Conservation (phyloP, 2,888 invertebrate species). For the Nomada fabriciana region DNA sequence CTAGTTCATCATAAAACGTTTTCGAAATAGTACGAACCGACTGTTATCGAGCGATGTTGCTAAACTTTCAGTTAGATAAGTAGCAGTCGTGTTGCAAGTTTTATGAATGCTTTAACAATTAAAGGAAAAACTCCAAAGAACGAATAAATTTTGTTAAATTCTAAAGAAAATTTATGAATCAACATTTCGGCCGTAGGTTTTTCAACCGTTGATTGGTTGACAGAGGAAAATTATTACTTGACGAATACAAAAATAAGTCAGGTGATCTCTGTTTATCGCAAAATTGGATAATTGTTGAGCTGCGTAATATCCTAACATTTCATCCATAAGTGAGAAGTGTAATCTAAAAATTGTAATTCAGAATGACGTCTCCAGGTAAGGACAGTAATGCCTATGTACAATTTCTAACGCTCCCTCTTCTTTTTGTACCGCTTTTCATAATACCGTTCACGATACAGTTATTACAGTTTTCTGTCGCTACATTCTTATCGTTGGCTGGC, state of each 20-base stretch:
- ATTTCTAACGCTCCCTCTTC: conserved; percentile 6
- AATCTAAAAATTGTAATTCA: not conserved
- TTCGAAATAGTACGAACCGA: conserved; percentile 10
- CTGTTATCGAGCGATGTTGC: conserved; percentile 19
- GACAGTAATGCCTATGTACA: not conserved
- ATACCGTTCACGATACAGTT: conserved; percentile 63
- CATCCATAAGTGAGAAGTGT: not conserved
- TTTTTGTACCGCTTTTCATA: not conserved
- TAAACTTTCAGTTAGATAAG: conserved; percentile 13
- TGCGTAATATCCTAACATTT: not conserved
- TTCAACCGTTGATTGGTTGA: not conserved
- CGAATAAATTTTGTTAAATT: not conserved
- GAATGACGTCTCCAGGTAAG: conserved; percentile 54
- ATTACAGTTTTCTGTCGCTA: conserved; percentile 45
- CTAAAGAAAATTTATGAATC: not conserved
- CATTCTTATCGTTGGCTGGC: conserved; percentile 27
- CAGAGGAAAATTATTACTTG: conserved; percentile 9
- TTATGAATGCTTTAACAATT: not conserved
- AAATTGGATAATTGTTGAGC: conserved; percentile 13
- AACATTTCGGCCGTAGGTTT: conserved; percentile 1
- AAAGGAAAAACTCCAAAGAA: not conserved
- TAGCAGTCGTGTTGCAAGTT: conserved; percentile 7
- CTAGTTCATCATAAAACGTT: not conserved
- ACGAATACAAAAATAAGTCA: conserved; percentile 4
- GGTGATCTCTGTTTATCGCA: not conserved